Percentiles rank a stretch among this genome's conserved stretches.
These are phyloP conservation scores for Karalla daura DNA, from an alignment of 2,797 vertebrate genomes.

Conservation along the genomic window DNA sequence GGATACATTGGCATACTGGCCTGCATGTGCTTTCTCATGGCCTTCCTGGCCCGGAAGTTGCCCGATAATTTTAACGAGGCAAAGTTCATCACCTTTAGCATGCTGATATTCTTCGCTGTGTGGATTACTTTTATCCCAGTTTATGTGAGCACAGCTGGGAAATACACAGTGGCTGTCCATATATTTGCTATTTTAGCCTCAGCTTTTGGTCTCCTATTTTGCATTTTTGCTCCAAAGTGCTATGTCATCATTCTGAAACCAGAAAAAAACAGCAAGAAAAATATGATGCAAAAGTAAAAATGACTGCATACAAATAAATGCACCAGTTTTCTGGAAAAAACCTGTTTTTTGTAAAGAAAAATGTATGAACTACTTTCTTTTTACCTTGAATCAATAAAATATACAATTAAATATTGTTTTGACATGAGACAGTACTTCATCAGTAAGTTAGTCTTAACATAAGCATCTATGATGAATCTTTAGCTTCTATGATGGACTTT, in stretches of 20 bases:
- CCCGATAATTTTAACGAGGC: constrained; percentile 84
- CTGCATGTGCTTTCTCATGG: constrained; percentile 77
- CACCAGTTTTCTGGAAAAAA: too few species aligned
- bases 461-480: too few species aligned
- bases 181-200: constrained; percentile 83
- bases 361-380: too few species aligned
- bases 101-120: constrained; percentile 84
- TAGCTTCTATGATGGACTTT: too few species aligned
- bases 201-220: constrained; percentile 77
- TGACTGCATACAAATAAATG: not conserved
- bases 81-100: constrained; percentile 83
- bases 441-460: too few species aligned
- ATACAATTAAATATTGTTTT: too few species aligned
- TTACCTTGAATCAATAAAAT: too few species aligned
- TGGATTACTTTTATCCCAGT: constrained; percentile 84
- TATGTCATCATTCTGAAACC: constrained; percentile 79
- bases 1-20: constrained; percentile 81
- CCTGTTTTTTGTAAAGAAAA: too few species aligned
- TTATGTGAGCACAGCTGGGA: constrained; percentile 81
- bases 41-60: constrained; percentile 80
- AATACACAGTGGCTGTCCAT: constrained; percentile 81
- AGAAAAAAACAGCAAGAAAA: constrained; percentile 74
- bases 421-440: too few species aligned
- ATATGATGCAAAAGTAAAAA: constrained; percentile 68
- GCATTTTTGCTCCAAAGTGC: constrained; percentile 83